Conservation (phyloP, 2,888 invertebrate species). For the Congeria kusceri region DNA sequence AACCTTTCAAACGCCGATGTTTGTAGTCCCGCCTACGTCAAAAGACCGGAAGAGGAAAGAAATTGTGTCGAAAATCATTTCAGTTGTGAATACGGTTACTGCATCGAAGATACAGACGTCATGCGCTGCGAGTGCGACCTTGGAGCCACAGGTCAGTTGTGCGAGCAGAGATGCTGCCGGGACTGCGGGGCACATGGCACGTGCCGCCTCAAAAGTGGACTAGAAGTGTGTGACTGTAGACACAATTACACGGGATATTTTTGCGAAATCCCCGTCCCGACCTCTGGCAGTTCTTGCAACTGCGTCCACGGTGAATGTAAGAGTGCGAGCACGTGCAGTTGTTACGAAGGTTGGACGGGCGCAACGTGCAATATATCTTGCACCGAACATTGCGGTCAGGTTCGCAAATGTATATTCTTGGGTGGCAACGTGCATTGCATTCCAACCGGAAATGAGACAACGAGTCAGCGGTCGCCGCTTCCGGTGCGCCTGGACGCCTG, state of each 20-base stretch:
- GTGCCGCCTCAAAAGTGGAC: neutral
- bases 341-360: conserved; percentile 33
- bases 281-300: neutral
- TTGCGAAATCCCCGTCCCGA: neutral
- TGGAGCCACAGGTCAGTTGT: neutral
- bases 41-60: no score
- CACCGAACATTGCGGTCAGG: conserved; percentile 9
- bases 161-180: conserved; percentile 33
- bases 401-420: neutral
- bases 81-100: no score
- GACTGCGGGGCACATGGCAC: conserved; percentile 34
- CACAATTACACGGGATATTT: conserved; percentile 19
- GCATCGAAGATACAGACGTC: no score
- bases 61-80: no score
- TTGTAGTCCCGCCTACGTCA: no score
- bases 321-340: neutral
- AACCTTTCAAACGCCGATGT: no score
- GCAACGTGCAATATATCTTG: conserved; percentile 24
- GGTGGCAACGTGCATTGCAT: no score
- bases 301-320: neutral
- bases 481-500: conserved; percentile 14
- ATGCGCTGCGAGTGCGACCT: no score
- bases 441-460: neutral
- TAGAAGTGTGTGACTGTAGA: conserved; percentile 21
- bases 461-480: neutral